Evolutionary conservation across 1,140 invertebrate species (phyloP).

Genomic region (Microplitis demolitor): DNA sequence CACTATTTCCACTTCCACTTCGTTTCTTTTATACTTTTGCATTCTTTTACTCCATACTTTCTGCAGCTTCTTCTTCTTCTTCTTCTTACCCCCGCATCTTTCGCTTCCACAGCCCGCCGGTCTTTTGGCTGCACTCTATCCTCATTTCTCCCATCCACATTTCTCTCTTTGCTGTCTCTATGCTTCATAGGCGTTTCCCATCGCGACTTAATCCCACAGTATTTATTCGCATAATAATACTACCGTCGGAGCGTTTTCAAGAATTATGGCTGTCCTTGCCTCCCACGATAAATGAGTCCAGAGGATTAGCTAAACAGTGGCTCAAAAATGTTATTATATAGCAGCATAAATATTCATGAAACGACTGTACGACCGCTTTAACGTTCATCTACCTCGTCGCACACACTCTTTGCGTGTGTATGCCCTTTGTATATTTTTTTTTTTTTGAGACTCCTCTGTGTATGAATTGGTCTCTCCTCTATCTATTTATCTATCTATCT

Average conservation of each 20-base stretch:
- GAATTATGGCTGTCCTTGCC: slow-evolving; percentile 62
- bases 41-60: neutral
- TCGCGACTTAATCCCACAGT: slow-evolving; percentile 53
- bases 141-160: neutral
- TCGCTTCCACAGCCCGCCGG: neutral
- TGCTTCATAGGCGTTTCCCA: slow-evolving; percentile 39
- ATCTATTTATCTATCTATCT: too few relatives aligned
- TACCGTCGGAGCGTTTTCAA: slow-evolving; percentile 59
- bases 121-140: neutral
- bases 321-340: slow-evolving; percentile 65
- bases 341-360: slow-evolving; percentile 62
- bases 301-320: slow-evolving; percentile 64
- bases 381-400: slow-evolving; percentile 30
- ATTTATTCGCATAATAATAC: slow-evolving; percentile 61
- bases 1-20: neutral
- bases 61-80: slow-evolving; percentile 20
- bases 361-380: slow-evolving; percentile 35
- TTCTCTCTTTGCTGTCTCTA: slow-evolving; percentile 16
- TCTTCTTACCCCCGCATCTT: slow-evolving; percentile 14
- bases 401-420: neutral
- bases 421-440: too few relatives aligned
- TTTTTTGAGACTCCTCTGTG: too few relatives aligned
- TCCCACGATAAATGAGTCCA: slow-evolving; percentile 60
- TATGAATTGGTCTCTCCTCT: too few relatives aligned
- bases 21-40: slow-evolving; percentile 6